Conservation (phyloP, 2,113 vertebrate species). For the Typhlomys cinereus region DNA sequence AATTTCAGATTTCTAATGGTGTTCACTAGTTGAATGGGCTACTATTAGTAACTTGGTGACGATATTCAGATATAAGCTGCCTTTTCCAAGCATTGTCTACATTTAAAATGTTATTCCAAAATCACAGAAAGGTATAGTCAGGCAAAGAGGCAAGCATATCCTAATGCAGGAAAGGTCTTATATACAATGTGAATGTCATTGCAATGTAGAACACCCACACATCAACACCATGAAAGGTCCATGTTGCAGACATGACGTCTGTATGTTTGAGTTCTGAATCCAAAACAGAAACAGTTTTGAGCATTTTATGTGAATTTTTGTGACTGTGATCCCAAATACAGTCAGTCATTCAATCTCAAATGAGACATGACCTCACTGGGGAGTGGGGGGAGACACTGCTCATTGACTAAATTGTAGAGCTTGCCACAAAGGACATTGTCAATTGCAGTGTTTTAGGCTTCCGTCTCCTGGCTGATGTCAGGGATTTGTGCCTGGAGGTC, state of each 20-base stretch:
- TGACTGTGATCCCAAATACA: conserved; percentile 37
- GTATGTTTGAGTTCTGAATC: conserved; percentile 57
- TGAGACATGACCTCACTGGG: conserved; percentile 64
- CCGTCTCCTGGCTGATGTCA: not conserved
- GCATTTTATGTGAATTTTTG: conserved; percentile 57
- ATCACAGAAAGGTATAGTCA: not conserved
- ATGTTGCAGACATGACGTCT: not conserved
- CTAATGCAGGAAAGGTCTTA: not conserved
- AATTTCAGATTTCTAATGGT: not conserved
- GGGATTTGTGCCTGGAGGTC: not conserved
- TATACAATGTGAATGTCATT: not conserved
- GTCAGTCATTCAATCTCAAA: conserved; percentile 48
- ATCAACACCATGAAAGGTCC: not conserved
- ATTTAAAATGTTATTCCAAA: not conserved
- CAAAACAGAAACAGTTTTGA: conserved; percentile 56
- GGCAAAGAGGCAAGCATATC: not conserved
- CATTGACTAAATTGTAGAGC: not conserved
- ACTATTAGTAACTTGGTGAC: not conserved
- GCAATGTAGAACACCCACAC: not conserved
- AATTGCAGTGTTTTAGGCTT: accelerated
- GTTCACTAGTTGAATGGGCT: not conserved
- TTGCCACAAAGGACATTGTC: not conserved
- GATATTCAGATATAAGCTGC: not conserved
- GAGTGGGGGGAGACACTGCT: not conserved
- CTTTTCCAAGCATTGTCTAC: not conserved